Percentiles rank a stretch among this genome's conserved stretches.
phyloP scores from a whole-genome alignment of 92 coral and sea anemone genomes.

The Micromussa lordhowensis region DNA sequence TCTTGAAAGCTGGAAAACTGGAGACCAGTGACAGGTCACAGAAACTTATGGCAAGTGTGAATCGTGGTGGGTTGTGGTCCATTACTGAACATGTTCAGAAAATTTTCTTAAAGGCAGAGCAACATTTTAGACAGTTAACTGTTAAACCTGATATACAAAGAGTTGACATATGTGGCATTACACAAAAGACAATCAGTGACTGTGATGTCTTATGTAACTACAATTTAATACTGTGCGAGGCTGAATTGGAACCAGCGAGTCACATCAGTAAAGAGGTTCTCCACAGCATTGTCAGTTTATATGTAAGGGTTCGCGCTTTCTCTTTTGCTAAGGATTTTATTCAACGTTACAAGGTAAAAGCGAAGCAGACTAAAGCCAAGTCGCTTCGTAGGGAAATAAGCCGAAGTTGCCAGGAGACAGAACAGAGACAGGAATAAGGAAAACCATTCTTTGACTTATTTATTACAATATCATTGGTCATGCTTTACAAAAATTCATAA shows the following conservation, averaged over 20 bases:
- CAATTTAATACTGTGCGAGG: constrained; percentile 32
- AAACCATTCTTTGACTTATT: no score
- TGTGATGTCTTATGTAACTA: constrained; percentile 45
- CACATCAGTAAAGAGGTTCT: background rate
- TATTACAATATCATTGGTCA: no score
- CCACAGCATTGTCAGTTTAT: background rate
- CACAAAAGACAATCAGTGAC: constrained; percentile 35
- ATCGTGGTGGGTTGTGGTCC: constrained; percentile 40
- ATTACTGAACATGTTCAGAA: constrained; percentile 29
- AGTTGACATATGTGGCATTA: constrained; percentile 52
- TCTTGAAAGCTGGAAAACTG: constrained; percentile 17
- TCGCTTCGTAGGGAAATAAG: no score
- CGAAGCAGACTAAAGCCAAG: no score
- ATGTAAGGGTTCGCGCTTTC: background rate
- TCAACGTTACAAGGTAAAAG: background rate
- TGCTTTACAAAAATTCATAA: no score
- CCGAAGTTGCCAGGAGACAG: no score
- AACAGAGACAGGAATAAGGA: no score
- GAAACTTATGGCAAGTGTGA: background rate
- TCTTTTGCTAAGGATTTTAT: background rate
- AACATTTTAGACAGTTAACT: constrained; percentile 53
- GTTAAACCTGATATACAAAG: constrained; percentile 19
- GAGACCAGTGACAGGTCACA: background rate
- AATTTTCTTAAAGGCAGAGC: no score
- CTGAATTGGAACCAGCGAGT: constrained; percentile 21